Evolutionary conservation across 2,888 invertebrate species (phyloP), one percentile per base, ranked within the genome.

Genomic region (Orthonychiurus folsomi): DNA sequence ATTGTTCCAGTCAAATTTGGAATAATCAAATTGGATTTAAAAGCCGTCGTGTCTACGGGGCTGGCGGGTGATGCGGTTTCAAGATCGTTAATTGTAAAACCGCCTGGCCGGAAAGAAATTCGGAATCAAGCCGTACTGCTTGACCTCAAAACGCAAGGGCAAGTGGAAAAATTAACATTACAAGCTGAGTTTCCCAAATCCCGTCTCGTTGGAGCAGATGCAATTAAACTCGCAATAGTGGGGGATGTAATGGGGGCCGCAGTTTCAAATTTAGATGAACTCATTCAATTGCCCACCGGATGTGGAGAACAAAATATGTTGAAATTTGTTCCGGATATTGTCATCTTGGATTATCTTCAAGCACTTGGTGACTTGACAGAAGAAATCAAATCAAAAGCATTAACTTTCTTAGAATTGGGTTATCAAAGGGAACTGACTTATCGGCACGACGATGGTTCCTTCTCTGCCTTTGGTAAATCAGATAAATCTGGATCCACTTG

Each of bases 391-490:
- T 18, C 15, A 18, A 68, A 63, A 57, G 60, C 65, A 3, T 50
- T 61, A 15, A 21, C 57, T 3, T 83, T 82, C 73, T 83, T 94
- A 75, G 89, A 93, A 69, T 80, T 84, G 23, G 93, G 93, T 2
- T 96, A 94, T 77, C 96, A 97, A 75, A 84, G 90, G 65, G 85
- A 97, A 75, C 81, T 96, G 75, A 90, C 88, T 1, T 97, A 89
- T 77, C 84, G 86, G 62, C 85, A 88, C 65, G 75, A 79, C 0
- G 94, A 95, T 76, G 93, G 94, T 0, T 94, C 94, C 0, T 97
- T 94, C 77, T 84, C 89, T 78, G 83, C 91, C 70, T 92, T 92
- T 75, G 91, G 90, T 21, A 78, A 83, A 73, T 75, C 83, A 72
- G 83, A 88, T 79, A 74, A 82, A 71, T 79, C 80, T 74, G 82